Percentiles rank a stretch among this genome's conserved stretches.
Conservation (phyloP, 2,113 vertebrate species). For the Limanda limanda region DNA sequence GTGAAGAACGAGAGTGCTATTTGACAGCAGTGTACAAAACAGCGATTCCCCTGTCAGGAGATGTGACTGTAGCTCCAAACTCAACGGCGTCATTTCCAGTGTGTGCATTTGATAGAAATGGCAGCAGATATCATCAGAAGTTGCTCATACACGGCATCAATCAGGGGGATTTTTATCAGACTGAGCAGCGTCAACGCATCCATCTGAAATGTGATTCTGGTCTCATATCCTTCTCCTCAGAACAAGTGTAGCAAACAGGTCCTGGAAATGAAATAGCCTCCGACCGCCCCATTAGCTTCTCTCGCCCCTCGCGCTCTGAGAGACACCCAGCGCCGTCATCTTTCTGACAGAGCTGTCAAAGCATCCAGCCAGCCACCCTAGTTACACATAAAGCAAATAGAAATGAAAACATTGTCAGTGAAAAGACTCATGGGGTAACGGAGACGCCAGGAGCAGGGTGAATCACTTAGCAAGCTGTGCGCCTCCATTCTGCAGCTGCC, state of each 20-base stretch:
- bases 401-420: constrained; percentile 75
- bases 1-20: constrained; percentile 53
- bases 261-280: constrained; percentile 54
- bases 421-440: constrained; percentile 74
- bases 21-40: constrained; percentile 69
- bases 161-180: constrained; percentile 38
- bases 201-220: constrained; percentile 23
- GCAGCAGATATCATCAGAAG: constrained; percentile 48
- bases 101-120: constrained; percentile 25
- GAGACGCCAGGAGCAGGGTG: constrained; percentile 70
- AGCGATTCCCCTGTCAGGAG: constrained; percentile 55
- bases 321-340: constrained; percentile 48
- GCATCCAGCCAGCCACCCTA: constrained; percentile 41
- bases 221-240: constrained; percentile 24
- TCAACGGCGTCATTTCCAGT: constrained; percentile 43
- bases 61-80: constrained; percentile 50
- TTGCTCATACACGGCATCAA: constrained; percentile 50
- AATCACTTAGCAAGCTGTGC: constrained; percentile 79
- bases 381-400: constrained; percentile 75
- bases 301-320: not conserved
- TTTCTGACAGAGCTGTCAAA: constrained; percentile 68
- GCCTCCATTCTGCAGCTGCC: constrained; percentile 76
- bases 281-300: constrained; percentile 42
- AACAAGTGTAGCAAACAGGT: constrained; percentile 21
- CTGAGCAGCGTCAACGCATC: not conserved